These are phyloP conservation scores for Trematomus bernacchii DNA, from an alignment of 2,797 vertebrate species.

Conservation along the genomic window DNA sequence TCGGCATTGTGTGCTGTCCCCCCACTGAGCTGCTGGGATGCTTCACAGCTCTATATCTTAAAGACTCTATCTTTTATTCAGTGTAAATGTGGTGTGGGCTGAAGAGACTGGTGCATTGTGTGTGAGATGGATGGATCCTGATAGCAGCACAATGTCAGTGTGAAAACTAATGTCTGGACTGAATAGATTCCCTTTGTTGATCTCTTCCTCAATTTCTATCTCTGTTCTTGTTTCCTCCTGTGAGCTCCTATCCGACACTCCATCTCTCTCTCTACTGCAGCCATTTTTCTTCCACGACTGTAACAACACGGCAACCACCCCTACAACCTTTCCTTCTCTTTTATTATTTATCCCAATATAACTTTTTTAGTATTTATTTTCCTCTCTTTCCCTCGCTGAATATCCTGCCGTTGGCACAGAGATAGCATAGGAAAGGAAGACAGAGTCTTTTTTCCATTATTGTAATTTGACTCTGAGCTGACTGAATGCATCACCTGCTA, in stretches of 20 bases:
- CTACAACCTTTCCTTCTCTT: conserved; percentile 18
- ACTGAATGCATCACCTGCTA: conserved; percentile 53
- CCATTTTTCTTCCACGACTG: conserved; percentile 54
- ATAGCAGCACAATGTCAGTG: conserved; percentile 55
- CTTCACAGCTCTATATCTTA: conserved; percentile 49
- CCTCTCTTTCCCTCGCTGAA: conserved; percentile 1
- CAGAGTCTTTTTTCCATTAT: no score
- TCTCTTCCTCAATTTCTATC: conserved; percentile 67
- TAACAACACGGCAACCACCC: conserved; percentile 37
- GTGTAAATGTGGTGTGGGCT: conserved; percentile 53
- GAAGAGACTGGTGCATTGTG: conserved; percentile 68
- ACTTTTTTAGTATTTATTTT: background rate
- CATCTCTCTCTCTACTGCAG: conserved; percentile 51
- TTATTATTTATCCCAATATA: conserved; percentile 18
- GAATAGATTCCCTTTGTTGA: conserved; percentile 75
- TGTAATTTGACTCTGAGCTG: no score
- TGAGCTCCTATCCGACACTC: conserved; percentile 46
- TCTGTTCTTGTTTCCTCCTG: conserved; percentile 39
- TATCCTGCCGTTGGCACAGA: conserved; percentile 9
- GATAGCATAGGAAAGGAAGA: conserved; percentile 8
- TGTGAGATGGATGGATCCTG: conserved; percentile 69
- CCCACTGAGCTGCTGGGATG: conserved; percentile 45
- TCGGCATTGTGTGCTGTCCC: conserved; percentile 29
- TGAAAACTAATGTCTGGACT: conserved; percentile 61
- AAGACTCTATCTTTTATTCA: conserved; percentile 61